Evolutionary conservation across 1,140 invertebrate genomes (phyloP).

Genomic region (Nasonia giraulti): DNA sequence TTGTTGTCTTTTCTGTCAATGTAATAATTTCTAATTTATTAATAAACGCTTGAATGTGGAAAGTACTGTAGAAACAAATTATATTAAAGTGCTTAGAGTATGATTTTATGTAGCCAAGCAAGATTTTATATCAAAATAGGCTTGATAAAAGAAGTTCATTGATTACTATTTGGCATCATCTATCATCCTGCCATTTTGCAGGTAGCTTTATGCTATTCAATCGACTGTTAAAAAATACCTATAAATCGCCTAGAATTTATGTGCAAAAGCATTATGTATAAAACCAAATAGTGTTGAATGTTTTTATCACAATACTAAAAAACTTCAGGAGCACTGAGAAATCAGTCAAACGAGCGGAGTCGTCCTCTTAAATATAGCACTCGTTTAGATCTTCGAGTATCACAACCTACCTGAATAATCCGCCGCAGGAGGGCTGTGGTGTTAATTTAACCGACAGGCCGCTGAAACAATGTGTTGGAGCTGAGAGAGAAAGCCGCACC

Average conservation of each 20-base stretch:
- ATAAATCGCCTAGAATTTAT: no score
- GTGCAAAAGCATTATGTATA: no score
- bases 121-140: not conserved
- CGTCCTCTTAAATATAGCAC: no score
- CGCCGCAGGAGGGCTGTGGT: not conserved
- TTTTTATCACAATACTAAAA: no score
- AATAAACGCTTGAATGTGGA: no score
- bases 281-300: no score
- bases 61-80: no score
- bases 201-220: not conserved
- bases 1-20: no score
- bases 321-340: no score
- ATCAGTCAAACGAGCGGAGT: no score
- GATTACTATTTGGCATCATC: not conserved
- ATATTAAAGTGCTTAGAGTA: not conserved
- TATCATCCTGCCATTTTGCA: not conserved
- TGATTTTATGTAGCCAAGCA: not conserved
- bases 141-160: not conserved
- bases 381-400: no score
- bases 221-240: not conserved
- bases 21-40: no score
- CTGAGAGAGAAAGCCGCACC: not conserved
- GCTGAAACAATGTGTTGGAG: not conserved
- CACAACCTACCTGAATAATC: not conserved
- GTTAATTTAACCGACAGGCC: not conserved